phyloP scores from a whole-genome alignment of 2,888 invertebrate genomes.

The Yponomeuta evonymella region DNA sequence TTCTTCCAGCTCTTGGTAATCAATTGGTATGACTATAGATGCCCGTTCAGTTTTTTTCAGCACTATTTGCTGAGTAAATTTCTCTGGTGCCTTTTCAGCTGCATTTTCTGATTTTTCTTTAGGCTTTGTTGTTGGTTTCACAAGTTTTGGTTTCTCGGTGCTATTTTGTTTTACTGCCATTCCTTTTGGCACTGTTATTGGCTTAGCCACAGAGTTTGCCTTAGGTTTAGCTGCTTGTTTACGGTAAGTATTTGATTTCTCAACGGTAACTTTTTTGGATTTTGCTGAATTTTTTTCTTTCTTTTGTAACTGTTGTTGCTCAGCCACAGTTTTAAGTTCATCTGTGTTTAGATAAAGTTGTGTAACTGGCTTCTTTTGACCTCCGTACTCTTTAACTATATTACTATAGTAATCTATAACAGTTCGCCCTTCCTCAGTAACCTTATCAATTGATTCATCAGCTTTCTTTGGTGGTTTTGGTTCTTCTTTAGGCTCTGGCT shows the following conservation, averaged over 20 bases:
- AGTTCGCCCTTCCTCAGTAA: constrained; percentile 80
- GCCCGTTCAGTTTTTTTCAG: constrained; percentile 63
- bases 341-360: constrained; percentile 78
- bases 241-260: constrained; percentile 25
- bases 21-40: constrained; percentile 65
- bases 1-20: constrained; percentile 74
- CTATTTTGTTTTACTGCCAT: constrained; percentile 26
- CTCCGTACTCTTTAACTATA: constrained; percentile 83
- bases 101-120: constrained; percentile 2
- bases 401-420: constrained; percentile 88
- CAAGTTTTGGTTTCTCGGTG: constrained; percentile 22
- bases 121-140: constrained; percentile 25
- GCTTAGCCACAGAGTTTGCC: constrained; percentile 10
- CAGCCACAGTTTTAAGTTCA: constrained; percentile 77
- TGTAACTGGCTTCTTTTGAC: constrained; percentile 60
- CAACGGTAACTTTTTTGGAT: constrained; percentile 30
- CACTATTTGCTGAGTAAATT: constrained; percentile 37
- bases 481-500: constrained; percentile 27
- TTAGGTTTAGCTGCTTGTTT: constrained; percentile 28
- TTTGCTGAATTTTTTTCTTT: constrained; percentile 34
- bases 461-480: constrained; percentile 31
- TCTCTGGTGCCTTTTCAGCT: neutral
- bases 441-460: constrained; percentile 48
- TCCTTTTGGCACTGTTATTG: constrained; percentile 4
- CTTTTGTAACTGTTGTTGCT: constrained; percentile 55